A percentile compares a stretch with the other conserved stretches of the same genome.
phyloP scores from a whole-genome alignment of 2,113 vertebrate genomes.

The Mobula birostris region DNA sequence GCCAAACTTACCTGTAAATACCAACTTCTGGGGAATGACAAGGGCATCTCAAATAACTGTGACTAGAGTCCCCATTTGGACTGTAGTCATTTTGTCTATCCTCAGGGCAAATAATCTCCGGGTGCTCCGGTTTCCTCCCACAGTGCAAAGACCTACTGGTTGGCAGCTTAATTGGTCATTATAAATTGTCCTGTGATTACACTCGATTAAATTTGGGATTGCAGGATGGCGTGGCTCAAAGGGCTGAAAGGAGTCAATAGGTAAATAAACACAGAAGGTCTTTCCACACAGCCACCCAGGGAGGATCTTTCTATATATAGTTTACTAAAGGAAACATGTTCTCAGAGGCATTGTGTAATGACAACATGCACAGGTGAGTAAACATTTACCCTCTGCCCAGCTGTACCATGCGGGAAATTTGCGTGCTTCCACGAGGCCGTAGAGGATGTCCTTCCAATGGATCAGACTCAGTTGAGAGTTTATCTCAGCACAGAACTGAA shows the following conservation, averaged over 20 bases:
- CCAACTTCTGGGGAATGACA: neutral
- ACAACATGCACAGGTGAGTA: neutral
- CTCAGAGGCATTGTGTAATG: neutral
- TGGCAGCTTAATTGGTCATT: too few relatives aligned
- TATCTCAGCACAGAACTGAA: neutral
- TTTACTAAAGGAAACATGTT: too few relatives aligned
- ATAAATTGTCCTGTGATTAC: too few relatives aligned
- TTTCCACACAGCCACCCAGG: neutral
- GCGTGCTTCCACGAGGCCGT: neutral
- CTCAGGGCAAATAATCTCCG: neutral
- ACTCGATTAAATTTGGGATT: too few relatives aligned
- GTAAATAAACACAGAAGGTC: too few relatives aligned
- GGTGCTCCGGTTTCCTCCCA: too few relatives aligned
- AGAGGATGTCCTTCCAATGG: neutral
- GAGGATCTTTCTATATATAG: neutral
- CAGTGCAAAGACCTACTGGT: too few relatives aligned
- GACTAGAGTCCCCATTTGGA: neutral
- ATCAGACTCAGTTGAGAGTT: neutral
- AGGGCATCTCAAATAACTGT: neutral
- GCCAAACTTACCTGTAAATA: too few relatives aligned
- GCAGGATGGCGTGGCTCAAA: too few relatives aligned
- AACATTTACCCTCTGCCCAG: neutral
- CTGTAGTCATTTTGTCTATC: neutral
- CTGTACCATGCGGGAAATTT: neutral
- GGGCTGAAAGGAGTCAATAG: too few relatives aligned